Evolutionary conservation across 2,888 invertebrate genomes (phyloP), one percentile per base, ranked within the genome.

Genomic region (Harpalus rubripes): DNA sequence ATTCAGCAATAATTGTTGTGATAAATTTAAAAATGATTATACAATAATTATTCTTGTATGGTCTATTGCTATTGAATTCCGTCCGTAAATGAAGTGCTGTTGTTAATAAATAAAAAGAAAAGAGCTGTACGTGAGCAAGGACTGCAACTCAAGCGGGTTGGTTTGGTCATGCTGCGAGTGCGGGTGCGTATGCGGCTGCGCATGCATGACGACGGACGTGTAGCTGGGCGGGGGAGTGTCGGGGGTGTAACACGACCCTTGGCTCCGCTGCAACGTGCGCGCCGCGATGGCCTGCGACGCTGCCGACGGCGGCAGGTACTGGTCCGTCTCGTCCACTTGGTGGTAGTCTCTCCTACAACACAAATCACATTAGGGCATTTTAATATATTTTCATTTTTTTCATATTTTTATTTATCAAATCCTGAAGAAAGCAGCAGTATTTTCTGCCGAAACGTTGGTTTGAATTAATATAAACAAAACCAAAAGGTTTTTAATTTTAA

Each of bases 251-350:
- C 93, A 93, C 94, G 94, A 94, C 94, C 94, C 94, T 94, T 94
- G 93, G 95, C 95, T 92, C 92, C 95, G 91, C 89, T 91, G 94
- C 89, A 93, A 92, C 89, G 93, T 94, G 90, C 94, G 91, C 84
- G 93, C 94, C 87, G 93, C 94, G 88, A 93, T 93, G 87, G 94
- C 93, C 91, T 93, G 91, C 89, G 93, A 91, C 87, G 93, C 91
- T 85, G 92, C 92, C 87, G 93, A 91, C 87, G 94, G 91, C 78
- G 96, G 95, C 88, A 96, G 92, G 92, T 95, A 96, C 86, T 96
- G 95, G 87, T 96, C 97, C 86, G 96, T 96, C 90, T 97, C 97
- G 91, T 97, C 97, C 87, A 95, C 95, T 90, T 96, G 96, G 86
- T 95, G 94, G 88, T 96, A 96, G 90, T 95, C 94, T 87, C 95